Conservation (phyloP, 2,113 vertebrate genomes). For the Rhadina sibilatrix region DNA sequence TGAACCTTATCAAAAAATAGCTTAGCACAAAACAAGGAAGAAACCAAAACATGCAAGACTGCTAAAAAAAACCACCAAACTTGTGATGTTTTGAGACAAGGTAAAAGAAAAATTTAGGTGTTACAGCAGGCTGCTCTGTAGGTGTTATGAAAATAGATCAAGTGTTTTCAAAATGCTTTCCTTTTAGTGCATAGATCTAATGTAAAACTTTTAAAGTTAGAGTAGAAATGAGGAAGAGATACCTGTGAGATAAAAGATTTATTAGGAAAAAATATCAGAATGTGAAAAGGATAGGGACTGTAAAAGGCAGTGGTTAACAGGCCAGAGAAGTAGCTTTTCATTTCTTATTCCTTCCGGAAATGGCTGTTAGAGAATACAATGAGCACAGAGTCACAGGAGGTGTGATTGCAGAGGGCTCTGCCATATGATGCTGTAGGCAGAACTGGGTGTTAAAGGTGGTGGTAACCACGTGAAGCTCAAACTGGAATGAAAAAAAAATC, state of each 20-base stretch:
- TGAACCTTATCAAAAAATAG: conserved; percentile 60
- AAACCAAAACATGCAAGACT: conserved; percentile 14
- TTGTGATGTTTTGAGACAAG: neutral
- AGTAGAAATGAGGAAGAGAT: neutral
- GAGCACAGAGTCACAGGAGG: fast-evolving
- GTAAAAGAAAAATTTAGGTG: neutral
- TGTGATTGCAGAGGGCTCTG: neutral
- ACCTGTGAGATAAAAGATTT: neutral
- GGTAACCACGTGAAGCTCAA: neutral
- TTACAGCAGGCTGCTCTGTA: neutral
- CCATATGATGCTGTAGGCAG: neutral
- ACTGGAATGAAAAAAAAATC: neutral
- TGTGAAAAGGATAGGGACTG: neutral
- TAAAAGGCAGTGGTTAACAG: neutral
- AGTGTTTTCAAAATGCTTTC: conserved; percentile 17
- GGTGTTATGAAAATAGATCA: conserved; percentile 13
- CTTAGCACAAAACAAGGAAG: conserved; percentile 18
- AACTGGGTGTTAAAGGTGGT: neutral
- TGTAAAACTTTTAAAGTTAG: neutral
- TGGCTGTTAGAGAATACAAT: neutral
- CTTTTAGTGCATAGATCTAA: neutral
- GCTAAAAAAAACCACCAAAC: neutral
- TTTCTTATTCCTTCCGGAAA: neutral
- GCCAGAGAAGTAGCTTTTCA: neutral
- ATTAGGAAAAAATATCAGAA: neutral